Evolutionary conservation across 2,797 vertebrate species (phyloP), one percentile per base, ranked within the genome.

Genomic region (Meda fulgida): DNA sequence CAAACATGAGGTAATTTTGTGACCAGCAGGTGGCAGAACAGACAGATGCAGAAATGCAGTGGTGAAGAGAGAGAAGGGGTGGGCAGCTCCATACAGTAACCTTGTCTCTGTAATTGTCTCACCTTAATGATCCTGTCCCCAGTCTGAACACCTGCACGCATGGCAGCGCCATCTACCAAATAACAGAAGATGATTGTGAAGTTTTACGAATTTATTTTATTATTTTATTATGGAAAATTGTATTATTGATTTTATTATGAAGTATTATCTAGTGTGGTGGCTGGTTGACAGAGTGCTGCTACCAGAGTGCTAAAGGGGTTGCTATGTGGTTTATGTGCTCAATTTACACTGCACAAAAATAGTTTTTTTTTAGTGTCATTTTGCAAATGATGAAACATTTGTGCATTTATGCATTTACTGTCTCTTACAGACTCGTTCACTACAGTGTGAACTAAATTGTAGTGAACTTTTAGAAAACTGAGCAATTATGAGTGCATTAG

Each of bases 81-180:
- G 31, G 8, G 58, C 14, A 51, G 88, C 92, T 88, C 90, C 92
- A 91, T 92, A 48, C 13, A 23, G 9, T 60, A 84, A 90, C 87
- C 89, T 91, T 89, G 29, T 11, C 38, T 60, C 26, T 78, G 51
- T 38, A 16, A 36, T 38, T 55, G 5, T 29, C 86, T 88, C 77
- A 96, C 95, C 93, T 96, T 96, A 79, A 95, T 97, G 94, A 99
- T 99, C 85, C 98, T 93, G 86, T 99, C 98, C 86, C 98, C 98
- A 70, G 97, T 98, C 92, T 99, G 98, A 80, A 99, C 98, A 81
- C 98, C 98, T 84, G 98, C 98, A 91, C 97, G 97, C 97, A 98
- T 98, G 21, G 98, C 98, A 93, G 98, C 97, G 92, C 98, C 98
- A 98, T 99, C 98, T 99, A 78, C 7, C 90, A 4, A 83, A 11